phyloP scores from a whole-genome alignment of 2,113 vertebrate species.

The human (Homo sapiens) region DNA sequence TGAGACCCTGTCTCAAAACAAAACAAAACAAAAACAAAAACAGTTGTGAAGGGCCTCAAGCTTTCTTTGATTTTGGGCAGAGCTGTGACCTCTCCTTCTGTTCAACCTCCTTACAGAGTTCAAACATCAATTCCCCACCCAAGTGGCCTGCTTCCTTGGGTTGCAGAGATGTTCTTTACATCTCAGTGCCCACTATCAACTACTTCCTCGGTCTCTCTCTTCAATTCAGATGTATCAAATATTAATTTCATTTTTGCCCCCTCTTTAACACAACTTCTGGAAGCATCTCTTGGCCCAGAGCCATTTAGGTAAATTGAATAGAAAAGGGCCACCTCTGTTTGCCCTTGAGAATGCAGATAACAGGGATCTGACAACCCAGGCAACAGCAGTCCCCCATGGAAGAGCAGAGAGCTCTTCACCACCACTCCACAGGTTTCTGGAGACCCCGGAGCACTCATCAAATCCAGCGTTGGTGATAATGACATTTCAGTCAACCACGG shows the following conservation, averaged over 20 bases:
- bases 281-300: neutral
- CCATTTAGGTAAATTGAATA: neutral
- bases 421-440: neutral
- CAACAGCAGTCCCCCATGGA: neutral
- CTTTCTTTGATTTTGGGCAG: slow-evolving; percentile 16
- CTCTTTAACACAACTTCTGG: neutral
- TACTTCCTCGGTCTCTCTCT: neutral
- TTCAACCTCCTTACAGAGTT: neutral
- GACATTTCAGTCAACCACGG: neutral
- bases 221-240: neutral
- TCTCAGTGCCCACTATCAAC: neutral
- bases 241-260: neutral
- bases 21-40: neutral
- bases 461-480: neutral
- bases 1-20: too few relatives aligned
- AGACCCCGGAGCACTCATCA: neutral
- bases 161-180: neutral
- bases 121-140: neutral
- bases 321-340: neutral
- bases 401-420: neutral
- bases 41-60: neutral
- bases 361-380: neutral
- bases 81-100: neutral
- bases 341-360: neutral
- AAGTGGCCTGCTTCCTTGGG: neutral